Base-by-base conservation (phyloP, 92 coral and sea anemone species). In the Phenganax marumi region DNA sequence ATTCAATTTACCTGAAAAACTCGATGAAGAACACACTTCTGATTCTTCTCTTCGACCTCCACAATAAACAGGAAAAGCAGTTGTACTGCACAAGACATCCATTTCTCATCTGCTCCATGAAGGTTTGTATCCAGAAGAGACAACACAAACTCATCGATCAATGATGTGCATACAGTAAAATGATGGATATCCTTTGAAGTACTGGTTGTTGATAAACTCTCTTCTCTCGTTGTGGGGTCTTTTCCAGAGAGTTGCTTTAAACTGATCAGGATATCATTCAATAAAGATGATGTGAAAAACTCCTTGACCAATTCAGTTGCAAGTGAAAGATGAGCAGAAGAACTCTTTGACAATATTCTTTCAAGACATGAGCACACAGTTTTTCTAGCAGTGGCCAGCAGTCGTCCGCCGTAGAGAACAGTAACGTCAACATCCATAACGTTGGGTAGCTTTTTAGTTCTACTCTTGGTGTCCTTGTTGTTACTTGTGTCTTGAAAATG, bases 281-380 rank as follows among this genome's bases (percentile, higher is more conserved):
- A 26, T n/a, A 95, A 74, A 64, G 80, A 60, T 39, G 77, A 63
- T 10, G 90, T 90, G 65, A 87, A 68, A 70, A 95, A 95, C 21
- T 88, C 80, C 4, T 91, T 91, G 23, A 91, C 72, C 76, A 95
- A 75, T 2, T 74, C 48, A 10, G 98, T 87, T 10, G 90, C 85
- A 50, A 95, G 88, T 65, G 52, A 83, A 11, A 92, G 75, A 79
- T 92, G 86, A 24, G 55, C 11, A n/a, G 65, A 43, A 9, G 94
- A 88, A 54, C 57, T 77, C 18, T 84, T 70, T 24, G 78, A 63
- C 82, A 66, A 49, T 5, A 84, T 81, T 75, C 87, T 76, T 12
- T 83, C 82, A 56, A 89, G 53, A 77, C 94, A 90, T 61, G 81
- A 26, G 12, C 70, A 56, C 65, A 92, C 88, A 49, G 84, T 48